These are phyloP conservation scores for Probosciger aterrimus DNA, from an alignment of 2,113 vertebrate genomes.

Conservation along the genomic window DNA sequence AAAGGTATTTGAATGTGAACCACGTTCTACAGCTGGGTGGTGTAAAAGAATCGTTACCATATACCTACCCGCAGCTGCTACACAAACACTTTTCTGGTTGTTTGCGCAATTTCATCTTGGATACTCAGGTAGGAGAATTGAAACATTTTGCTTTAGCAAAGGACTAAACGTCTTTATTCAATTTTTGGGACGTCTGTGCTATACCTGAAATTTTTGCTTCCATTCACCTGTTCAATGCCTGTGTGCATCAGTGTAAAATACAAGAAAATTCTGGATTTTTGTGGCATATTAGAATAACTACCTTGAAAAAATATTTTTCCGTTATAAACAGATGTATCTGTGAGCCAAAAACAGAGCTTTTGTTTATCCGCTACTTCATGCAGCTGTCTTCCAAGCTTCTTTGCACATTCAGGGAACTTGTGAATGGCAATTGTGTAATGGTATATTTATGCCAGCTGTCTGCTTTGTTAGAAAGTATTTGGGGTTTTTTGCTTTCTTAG, in stretches of 20 bases:
- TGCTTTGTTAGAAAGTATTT: not conserved
- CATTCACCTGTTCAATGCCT: not conserved
- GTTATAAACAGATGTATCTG: not conserved
- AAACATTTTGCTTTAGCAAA: not conserved
- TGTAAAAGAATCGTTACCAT: conserved; percentile 83
- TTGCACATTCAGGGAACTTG: not conserved
- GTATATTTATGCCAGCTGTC: not conserved
- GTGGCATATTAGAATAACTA: not conserved
- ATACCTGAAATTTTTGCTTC: not conserved
- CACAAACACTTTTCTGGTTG: conserved; percentile 89
- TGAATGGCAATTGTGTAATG: not conserved
- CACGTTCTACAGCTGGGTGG: conserved; percentile 87
- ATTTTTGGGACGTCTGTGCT: not conserved
- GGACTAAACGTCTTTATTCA: not conserved
- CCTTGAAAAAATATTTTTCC: not conserved
- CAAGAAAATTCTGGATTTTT: not conserved
- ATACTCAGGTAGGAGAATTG: conserved; percentile 82
- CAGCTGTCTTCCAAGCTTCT: not conserved
- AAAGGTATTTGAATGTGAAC: conserved; percentile 80
- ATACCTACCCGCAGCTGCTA: conserved; percentile 81
- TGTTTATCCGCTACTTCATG: not conserved
- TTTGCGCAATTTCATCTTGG: conserved; percentile 83
- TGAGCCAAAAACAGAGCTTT: not conserved
- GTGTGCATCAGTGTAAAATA: not conserved
- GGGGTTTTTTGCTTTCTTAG: not conserved